Conservation (phyloP, 2,113 vertebrate species). For the Polypterus bichir region DNA sequence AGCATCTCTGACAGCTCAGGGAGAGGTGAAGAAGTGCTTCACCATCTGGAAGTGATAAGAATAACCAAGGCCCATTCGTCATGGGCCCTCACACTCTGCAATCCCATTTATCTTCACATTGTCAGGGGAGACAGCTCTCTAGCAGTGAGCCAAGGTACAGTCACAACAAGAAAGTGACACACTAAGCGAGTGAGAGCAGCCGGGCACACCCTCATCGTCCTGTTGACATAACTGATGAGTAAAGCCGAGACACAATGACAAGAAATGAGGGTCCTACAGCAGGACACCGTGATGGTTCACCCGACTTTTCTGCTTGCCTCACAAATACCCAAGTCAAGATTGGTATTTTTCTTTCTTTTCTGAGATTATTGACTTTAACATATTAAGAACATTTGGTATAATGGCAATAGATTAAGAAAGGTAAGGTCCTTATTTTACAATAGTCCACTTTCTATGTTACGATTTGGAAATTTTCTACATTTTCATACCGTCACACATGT, state of each 20-base stretch:
- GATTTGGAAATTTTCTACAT: no score
- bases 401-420: no score
- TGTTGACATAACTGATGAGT: conserved; percentile 43
- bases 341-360: no score
- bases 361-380: no score
- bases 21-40: conserved; percentile 23
- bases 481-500: no score
- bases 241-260: conserved; percentile 38
- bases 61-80: conserved; percentile 43
- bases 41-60: conserved; percentile 45
- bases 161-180: conserved; percentile 17
- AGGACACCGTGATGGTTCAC: no score
- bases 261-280: not conserved
- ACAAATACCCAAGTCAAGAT: no score
- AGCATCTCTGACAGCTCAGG: conserved; percentile 25
- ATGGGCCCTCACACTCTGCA: conserved; percentile 22
- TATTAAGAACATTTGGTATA: no score
- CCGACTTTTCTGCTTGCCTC: no score
- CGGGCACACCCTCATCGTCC: conserved; percentile 36
- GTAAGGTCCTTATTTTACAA: no score
- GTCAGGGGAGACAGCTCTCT: conserved; percentile 11
- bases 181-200: conserved; percentile 26
- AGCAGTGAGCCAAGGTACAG: conserved; percentile 17
- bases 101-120: conserved; percentile 35
- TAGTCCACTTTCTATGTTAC: no score